A percentile compares a stretch with the other conserved stretches of the same genome.
Conservation (phyloP, 2,888 invertebrate species). For the Cryptocheilus praepositus region DNA sequence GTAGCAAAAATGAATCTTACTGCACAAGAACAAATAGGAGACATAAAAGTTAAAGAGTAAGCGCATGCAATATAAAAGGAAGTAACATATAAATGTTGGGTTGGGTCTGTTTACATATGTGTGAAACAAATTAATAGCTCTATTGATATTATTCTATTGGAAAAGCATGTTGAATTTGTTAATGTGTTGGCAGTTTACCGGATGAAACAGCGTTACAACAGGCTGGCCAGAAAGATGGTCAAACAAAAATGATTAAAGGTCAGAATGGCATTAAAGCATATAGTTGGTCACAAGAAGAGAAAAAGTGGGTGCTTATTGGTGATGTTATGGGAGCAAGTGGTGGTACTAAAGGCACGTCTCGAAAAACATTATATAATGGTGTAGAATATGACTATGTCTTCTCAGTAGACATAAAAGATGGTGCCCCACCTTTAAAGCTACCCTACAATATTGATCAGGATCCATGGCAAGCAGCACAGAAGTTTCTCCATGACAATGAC, state of each 20-base stretch:
- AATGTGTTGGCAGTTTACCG: conserved; percentile 80
- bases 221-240: conserved; percentile 88
- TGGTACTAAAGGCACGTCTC: conserved; percentile 80
- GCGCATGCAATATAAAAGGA: conserved; percentile 58
- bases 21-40: conserved; percentile 85
- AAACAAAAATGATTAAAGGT: conserved; percentile 88
- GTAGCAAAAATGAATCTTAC: conserved; percentile 79
- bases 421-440: conserved; percentile 89
- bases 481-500: conserved; percentile 89
- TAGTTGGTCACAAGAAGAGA: conserved; percentile 82
- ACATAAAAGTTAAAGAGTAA: conserved; percentile 89
- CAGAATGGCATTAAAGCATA: conserved; percentile 86
- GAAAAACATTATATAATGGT: conserved; percentile 89
- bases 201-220: conserved; percentile 85
- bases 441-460: conserved; percentile 94
- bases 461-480: conserved; percentile 93
- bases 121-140: no score
- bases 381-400: conserved; percentile 97
- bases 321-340: conserved; percentile 90
- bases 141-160: conserved; percentile 5
- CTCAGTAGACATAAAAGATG: conserved; percentile 95
- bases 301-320: conserved; percentile 90
- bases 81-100: conserved; percentile 6
- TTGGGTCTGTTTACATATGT: no score
- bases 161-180: conserved; percentile 15